Conservation (phyloP, 2,888 invertebrate species). For the Criorhina ranunculi region DNA sequence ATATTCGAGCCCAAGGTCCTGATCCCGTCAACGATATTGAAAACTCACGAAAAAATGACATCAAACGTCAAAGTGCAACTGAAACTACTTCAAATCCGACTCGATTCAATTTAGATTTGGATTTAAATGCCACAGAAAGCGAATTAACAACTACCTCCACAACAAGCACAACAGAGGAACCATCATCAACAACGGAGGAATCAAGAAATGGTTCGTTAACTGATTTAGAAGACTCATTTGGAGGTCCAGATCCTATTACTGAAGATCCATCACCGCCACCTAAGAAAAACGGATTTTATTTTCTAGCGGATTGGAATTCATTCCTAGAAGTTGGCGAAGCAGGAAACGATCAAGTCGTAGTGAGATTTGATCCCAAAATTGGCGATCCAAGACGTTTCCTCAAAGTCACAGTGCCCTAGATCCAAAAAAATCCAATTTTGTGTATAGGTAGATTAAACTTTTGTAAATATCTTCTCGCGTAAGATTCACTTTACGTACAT, state of each 20-base stretch:
- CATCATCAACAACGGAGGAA: conserved; percentile 81
- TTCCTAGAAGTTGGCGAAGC: conserved; percentile 92
- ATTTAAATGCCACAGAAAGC: conserved; percentile 74
- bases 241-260: conserved; percentile 86
- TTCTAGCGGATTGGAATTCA: conserved; percentile 93
- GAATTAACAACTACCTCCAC: conserved; percentile 65
- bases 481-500: neutral
- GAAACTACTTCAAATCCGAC: conserved; percentile 79
- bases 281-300: conserved; percentile 91
- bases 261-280: conserved; percentile 88
- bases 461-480: conserved; percentile 57
- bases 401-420: conserved; percentile 90
- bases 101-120: conserved; percentile 80
- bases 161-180: conserved; percentile 64
- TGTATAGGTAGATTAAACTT: conserved; percentile 4
- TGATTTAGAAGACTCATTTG: conserved; percentile 92
- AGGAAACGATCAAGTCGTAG: conserved; percentile 90
- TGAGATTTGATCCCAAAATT: conserved; percentile 91
- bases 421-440: neutral
- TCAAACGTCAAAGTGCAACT: conserved; percentile 84
- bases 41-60: conserved; percentile 84
- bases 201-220: conserved; percentile 82
- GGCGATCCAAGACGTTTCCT: conserved; percentile 92
- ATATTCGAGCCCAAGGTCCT: conserved; percentile 82
- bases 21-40: conserved; percentile 83